phyloP scores from a whole-genome alignment of 2,113 vertebrate genomes.

The Leiothrix lutea region DNA sequence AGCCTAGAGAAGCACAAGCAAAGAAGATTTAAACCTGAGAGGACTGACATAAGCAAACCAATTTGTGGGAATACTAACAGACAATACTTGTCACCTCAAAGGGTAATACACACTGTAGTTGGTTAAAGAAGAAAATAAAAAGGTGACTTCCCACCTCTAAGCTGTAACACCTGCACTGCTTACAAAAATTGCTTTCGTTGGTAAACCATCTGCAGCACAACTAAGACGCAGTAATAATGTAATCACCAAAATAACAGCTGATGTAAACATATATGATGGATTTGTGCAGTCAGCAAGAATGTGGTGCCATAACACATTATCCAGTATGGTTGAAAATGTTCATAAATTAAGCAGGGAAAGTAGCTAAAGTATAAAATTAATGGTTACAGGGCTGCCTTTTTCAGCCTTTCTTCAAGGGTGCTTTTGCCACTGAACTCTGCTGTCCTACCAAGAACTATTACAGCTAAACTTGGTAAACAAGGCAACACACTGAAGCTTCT shows the following conservation, averaged over 20 bases:
- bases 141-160: neutral
- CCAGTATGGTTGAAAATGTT: neutral
- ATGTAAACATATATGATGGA: neutral
- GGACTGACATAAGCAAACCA: neutral
- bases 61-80: neutral
- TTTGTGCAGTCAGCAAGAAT: neutral
- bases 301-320: neutral
- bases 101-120: neutral
- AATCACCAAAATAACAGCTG: constrained; percentile 14
- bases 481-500: neutral
- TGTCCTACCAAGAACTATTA: neutral
- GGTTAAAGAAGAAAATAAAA: neutral
- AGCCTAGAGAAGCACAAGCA: neutral
- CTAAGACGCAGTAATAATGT: neutral
- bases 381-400: neutral
- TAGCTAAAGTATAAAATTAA: neutral
- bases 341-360: neutral
- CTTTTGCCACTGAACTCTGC: neutral
- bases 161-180: neutral
- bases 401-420: neutral
- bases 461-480: neutral
- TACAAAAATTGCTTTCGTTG: neutral
- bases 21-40: neutral
- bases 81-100: neutral
- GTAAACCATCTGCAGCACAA: neutral